Evolutionary conservation across 2,797 vertebrate species (phyloP), one percentile per base, ranked within the genome.

Genomic region (Coregonus sp.): DNA sequence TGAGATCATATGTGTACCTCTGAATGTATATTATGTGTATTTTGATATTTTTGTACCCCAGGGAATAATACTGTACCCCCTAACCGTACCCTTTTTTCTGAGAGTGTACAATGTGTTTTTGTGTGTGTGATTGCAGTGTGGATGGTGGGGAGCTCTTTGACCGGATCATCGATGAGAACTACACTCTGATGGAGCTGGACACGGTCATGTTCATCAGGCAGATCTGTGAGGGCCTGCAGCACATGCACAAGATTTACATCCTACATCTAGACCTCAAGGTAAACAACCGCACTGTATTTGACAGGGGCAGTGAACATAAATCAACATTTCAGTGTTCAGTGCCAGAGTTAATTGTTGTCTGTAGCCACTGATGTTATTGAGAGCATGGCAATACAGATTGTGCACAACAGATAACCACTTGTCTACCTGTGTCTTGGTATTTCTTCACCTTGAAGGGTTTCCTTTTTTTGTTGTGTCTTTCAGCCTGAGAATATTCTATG

Each of bases 401-500:
- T 47, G 9, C 40, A 47, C 40, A 47, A 47, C 59, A n/a, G 56
- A 61, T 61, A 61, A n/a, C 4, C 15, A 61, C 56, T 5, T n/a
- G 18, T 25, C 20, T 25, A 63, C 59, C 9, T 63, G 6, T 12
- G n/a, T 59, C 5, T 16, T 59, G 56, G 3, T 59, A 59, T 59
- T 20, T n/a, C 20, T 59, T 20, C 6, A 15, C n/a, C 52, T 6
- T 56, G 52, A 56, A 56, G 4, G 0, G 7, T 59, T 59, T 59
- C n/a, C 18, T 37, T 78, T 6, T 6, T 77, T 52, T 86, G 18
- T 69, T 77, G 1, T 65, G 18, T 65, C 78, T 86, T 90, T 84
- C 94, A 99, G 98, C 98, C 98, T 75, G 97, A 99, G 91, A 99
- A 99, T 90, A 99, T 99, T 88, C 90, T 99, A 76, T 99, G 98